A percentile compares a stretch with the other conserved stretches of the same genome.
These are phyloP conservation scores for Agrypnus murinus DNA, from an alignment of 2,888 invertebrate genomes.

Conservation along the genomic window DNA sequence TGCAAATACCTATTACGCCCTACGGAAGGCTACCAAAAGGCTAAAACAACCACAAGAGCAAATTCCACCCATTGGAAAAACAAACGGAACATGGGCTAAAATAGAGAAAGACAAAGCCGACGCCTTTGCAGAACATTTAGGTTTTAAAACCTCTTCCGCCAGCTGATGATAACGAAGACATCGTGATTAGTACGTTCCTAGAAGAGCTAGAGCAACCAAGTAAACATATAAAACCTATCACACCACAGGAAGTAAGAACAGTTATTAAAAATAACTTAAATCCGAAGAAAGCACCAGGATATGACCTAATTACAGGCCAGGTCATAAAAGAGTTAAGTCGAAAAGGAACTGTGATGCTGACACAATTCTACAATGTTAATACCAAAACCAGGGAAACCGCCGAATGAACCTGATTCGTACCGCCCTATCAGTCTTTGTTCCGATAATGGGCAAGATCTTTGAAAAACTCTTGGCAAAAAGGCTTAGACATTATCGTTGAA, in stretches of 20 bases:
- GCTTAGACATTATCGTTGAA: too few species aligned
- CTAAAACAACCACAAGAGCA: slow-evolving; percentile 29
- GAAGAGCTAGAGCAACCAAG: not conserved
- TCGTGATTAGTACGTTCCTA: slow-evolving; percentile 13
- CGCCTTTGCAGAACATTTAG: too few species aligned
- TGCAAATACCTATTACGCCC: slow-evolving; percentile 13
- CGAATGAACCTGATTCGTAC: not conserved
- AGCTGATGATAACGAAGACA: slow-evolving; percentile 20
- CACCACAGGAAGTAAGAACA: not conserved
- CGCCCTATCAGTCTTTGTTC: too few species aligned
- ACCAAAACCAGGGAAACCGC: slow-evolving; percentile 2
- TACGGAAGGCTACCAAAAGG: slow-evolving; percentile 19
- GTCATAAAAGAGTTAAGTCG: not conserved
- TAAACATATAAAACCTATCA: slow-evolving; percentile 10
- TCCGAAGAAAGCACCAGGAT: too few species aligned
- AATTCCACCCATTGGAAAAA: slow-evolving; percentile 21
- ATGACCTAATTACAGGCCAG: not conserved
- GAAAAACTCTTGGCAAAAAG: too few species aligned
- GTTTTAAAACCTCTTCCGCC: too few species aligned
- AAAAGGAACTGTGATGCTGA: not conserved
- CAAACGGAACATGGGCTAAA: not conserved
- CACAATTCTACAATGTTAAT: not conserved
- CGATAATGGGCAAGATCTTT: too few species aligned
- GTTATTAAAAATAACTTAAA: not conserved
- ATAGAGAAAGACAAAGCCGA: too few species aligned